Conservation (phyloP, 2,797 vertebrate genomes). For the Phalloptychus januarius region DNA sequence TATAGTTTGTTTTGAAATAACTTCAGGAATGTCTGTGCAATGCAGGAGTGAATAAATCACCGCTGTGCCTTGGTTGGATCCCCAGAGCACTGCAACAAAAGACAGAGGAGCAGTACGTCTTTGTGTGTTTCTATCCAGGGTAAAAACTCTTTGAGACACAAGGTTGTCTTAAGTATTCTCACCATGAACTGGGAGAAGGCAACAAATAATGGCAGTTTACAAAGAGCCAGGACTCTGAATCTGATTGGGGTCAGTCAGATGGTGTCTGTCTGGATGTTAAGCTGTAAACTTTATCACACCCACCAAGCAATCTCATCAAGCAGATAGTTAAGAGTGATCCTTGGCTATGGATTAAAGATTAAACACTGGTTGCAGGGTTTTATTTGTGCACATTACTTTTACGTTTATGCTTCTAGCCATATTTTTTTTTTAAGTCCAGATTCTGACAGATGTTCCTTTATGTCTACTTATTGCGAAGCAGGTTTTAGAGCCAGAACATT, state of each 20-base stretch:
- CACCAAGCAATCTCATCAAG: conserved; percentile 55
- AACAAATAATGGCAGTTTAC: conserved; percentile 50
- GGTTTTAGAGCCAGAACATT: not conserved
- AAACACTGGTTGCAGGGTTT: conserved; percentile 48
- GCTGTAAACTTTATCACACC: conserved; percentile 59
- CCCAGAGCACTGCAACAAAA: conserved; percentile 8
- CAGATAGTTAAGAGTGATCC: conserved; percentile 61
- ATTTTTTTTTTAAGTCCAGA: conserved; percentile 37
- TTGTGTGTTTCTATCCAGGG: conserved; percentile 49
- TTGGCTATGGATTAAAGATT: conserved; percentile 59
- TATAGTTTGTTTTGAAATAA: not conserved
- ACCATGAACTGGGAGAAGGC: conserved; percentile 45
- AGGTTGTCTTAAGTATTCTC: conserved; percentile 54
- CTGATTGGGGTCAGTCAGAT: conserved; percentile 59
- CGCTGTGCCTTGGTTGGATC: not conserved
- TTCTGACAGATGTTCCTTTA: conserved; percentile 47
- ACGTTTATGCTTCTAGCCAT: conserved; percentile 32
- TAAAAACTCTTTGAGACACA: conserved; percentile 60
- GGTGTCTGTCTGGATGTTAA: conserved; percentile 29
- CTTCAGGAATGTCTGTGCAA: not conserved
- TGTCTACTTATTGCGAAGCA: conserved; percentile 7
- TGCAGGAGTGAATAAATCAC: conserved; percentile 7
- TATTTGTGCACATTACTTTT: conserved; percentile 58
- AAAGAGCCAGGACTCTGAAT: conserved; percentile 35
- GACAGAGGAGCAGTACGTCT: conserved; percentile 9